phyloP scores from a whole-genome alignment of 2,888 invertebrate species.

The Ectobius pallidus region DNA sequence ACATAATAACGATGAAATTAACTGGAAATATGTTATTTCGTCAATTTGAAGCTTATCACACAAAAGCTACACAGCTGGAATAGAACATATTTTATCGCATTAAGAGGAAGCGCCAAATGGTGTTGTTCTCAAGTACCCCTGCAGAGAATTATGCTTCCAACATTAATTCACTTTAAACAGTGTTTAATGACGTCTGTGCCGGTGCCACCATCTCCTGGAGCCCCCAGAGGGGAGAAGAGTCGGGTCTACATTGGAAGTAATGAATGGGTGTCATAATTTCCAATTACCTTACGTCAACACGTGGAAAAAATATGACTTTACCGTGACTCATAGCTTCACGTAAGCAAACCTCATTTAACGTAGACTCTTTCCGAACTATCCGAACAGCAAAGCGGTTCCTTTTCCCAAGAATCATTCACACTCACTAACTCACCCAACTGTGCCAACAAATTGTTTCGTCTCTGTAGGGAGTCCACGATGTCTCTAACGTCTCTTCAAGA shows the following conservation, averaged over 20 bases:
- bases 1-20: too few species aligned
- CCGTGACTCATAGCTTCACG: conserved; percentile 34
- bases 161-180: not conserved
- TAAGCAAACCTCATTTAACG: conserved; percentile 36
- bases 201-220: not conserved
- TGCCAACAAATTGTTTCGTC: conserved; percentile 7
- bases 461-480: not conserved
- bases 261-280: conserved; percentile 32
- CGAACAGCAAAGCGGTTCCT: too few species aligned
- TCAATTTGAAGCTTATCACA: too few species aligned
- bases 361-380: not conserved
- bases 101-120: too few species aligned
- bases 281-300: conserved; percentile 34
- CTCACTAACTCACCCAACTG: not conserved
- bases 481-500: too few species aligned
- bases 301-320: conserved; percentile 16
- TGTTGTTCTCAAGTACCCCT: too few species aligned
- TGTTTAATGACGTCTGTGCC: conserved; percentile 15
- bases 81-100: too few species aligned
- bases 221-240: not conserved
- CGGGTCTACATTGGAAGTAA: conserved; percentile 8
- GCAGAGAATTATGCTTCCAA: too few species aligned
- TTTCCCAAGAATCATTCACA: not conserved
- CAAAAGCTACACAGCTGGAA: too few species aligned
- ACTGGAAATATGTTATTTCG: too few species aligned